phyloP scores from a whole-genome alignment of 2,797 vertebrate genomes.

The Pangasius macronema region DNA sequence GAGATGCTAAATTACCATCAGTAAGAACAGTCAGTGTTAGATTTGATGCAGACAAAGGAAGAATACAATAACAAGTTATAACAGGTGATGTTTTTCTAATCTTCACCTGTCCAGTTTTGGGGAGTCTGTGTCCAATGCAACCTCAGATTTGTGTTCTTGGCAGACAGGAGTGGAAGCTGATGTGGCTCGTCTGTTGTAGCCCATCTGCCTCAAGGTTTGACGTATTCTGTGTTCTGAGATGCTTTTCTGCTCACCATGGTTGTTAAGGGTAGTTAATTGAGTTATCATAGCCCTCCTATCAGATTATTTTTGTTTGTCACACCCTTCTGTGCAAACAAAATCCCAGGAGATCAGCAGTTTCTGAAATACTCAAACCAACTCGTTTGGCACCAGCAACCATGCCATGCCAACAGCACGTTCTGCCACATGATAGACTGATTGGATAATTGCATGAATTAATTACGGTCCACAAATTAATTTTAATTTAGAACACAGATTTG shows the following conservation, averaged over 20 bases:
- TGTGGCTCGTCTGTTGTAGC: no score
- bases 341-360: background rate
- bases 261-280: background rate
- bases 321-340: background rate
- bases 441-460: background rate
- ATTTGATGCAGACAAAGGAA: background rate
- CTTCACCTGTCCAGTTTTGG: background rate
- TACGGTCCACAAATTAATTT: background rate
- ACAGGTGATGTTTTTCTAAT: background rate
- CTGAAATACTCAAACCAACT: background rate
- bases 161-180: background rate
- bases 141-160: background rate
- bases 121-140: background rate
- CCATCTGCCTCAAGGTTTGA: background rate
- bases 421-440: background rate
- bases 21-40: background rate
- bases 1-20: background rate
- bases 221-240: background rate
- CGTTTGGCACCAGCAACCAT: background rate
- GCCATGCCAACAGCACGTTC: background rate
- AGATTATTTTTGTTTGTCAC: background rate
- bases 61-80: background rate
- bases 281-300: background rate
- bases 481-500: background rate
- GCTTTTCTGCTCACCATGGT: background rate